Evolutionary conservation across 2,888 invertebrate genomes (phyloP).

Genomic region (Aporophyla lueneburgensis): DNA sequence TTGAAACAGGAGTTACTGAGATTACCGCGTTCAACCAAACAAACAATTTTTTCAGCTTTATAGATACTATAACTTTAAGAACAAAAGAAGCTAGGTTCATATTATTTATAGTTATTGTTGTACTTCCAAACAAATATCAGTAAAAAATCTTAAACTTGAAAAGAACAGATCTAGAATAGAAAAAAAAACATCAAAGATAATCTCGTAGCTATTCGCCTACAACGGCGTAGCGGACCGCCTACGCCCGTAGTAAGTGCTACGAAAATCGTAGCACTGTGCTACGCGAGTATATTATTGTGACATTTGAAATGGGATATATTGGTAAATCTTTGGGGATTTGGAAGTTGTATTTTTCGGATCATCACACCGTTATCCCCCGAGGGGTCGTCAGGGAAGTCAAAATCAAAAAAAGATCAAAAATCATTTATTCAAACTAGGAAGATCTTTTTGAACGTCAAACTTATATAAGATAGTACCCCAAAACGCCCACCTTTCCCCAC

Average conservation of each 20-base stretch:
- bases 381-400: no score
- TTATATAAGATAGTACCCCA: no score
- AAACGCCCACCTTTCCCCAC: no score
- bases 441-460: no score
- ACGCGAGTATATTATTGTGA: not conserved
- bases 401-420: no score
- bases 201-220: not conserved
- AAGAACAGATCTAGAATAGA: not conserved
- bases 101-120: no score
- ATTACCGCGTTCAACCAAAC: no score
- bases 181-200: not conserved
- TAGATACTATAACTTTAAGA: no score
- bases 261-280: conserved; percentile 23
- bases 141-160: not conserved
- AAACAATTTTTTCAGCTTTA: no score
- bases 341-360: not conserved
- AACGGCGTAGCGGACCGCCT: conserved; percentile 10
- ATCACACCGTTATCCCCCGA: not conserved
- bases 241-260: conserved; percentile 27
- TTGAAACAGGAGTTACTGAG: no score
- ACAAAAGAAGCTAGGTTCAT: no score
- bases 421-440: no score
- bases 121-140: not conserved
- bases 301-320: not conserved
- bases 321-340: not conserved